A percentile compares a stretch with the other conserved stretches of the same genome.
phyloP scores from a whole-genome alignment of 92 coral and sea anemone species.

The Blastomussa wellsi region DNA sequence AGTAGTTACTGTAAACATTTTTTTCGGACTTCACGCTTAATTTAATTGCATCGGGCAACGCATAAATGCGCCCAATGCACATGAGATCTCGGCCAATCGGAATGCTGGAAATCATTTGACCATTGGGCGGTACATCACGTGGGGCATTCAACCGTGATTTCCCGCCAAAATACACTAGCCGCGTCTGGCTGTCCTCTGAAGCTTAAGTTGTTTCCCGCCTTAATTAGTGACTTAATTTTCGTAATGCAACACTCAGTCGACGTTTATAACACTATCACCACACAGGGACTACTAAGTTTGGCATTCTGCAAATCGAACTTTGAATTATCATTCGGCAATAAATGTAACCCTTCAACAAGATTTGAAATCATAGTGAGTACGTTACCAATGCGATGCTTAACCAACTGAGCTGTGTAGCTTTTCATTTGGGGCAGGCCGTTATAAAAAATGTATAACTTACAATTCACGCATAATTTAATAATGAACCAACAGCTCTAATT shows the following conservation, averaged over 20 bases:
- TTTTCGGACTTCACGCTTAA: neutral
- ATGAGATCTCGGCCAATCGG: neutral
- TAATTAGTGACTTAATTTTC: neutral
- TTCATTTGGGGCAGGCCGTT: too few relatives aligned
- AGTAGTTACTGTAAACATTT: too few relatives aligned
- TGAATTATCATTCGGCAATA: neutral
- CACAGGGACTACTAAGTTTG: neutral
- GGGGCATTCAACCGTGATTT: neutral
- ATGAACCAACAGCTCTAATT: too few relatives aligned
- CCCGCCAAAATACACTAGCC: neutral
- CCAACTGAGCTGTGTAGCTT: too few relatives aligned
- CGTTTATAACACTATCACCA: neutral
- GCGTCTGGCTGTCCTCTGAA: neutral
- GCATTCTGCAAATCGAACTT: neutral
- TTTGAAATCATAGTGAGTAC: too few relatives aligned
- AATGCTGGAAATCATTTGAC: neutral
- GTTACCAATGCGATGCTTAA: too few relatives aligned
- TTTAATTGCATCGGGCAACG: neutral
- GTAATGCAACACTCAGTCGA: too few relatives aligned
- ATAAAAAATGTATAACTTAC: too few relatives aligned
- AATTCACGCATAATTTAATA: too few relatives aligned
- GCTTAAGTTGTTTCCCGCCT: neutral
- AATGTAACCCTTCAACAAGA: neutral
- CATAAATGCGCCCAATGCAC: neutral
- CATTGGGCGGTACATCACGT: neutral